phyloP scores from a whole-genome alignment of 2,797 vertebrate genomes.

The Phrynocephalus vlangalii region DNA sequence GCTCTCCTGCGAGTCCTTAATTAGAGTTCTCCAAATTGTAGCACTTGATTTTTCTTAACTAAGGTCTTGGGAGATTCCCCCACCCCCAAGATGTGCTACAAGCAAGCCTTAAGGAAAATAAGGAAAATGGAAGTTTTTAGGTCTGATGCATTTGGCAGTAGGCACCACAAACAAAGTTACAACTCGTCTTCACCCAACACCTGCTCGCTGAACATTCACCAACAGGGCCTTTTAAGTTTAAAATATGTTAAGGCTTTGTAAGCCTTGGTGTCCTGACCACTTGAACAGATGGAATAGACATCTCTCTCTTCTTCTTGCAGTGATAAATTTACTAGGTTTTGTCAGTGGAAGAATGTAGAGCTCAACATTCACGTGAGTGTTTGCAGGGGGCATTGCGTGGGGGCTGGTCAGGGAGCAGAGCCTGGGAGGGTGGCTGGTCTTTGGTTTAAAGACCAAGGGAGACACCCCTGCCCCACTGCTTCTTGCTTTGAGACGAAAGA shows the following conservation, averaged over 20 bases:
- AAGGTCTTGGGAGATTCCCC: conserved; percentile 26
- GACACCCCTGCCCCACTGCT: no score
- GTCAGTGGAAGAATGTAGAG: conserved; percentile 99
- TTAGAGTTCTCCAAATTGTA: conserved; percentile 48
- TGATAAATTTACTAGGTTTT: conserved; percentile 97
- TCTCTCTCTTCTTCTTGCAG: conserved; percentile 74
- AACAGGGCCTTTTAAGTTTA: background rate
- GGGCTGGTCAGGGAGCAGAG: no score
- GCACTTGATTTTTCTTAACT: conserved; percentile 27
- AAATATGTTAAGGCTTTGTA: background rate
- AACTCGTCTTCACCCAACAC: background rate
- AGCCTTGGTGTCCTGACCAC: conserved; percentile 31
- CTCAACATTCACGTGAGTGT: conserved; percentile 98
- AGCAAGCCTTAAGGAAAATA: background rate
- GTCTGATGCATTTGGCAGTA: background rate
- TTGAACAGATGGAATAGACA: conserved; percentile 11
- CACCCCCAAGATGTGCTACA: conserved; percentile 18
- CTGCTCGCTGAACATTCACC: background rate
- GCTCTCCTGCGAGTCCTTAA: conserved; percentile 32
- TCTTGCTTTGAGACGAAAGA: no score
- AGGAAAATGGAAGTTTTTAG: background rate
- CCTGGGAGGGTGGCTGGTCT: background rate
- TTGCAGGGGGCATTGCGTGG: background rate
- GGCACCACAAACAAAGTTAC: background rate
- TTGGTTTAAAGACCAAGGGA: no score